These are phyloP conservation scores for Dinoponera quadriceps DNA, from an alignment of 1,140 invertebrate species.

Conservation along the genomic window DNA sequence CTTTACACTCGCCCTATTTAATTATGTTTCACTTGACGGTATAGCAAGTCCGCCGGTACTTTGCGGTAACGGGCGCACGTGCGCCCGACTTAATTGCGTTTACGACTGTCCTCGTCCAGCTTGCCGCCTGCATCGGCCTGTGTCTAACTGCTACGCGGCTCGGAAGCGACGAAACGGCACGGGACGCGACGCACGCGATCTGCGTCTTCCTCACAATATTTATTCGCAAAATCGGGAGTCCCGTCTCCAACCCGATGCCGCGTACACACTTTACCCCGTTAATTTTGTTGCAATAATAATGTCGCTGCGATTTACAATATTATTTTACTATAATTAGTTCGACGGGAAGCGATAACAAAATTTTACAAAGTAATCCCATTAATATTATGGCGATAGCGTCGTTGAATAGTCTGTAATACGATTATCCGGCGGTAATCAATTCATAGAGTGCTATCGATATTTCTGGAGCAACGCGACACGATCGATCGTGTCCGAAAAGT, in stretches of 20 bases:
- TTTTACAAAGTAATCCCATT: no score
- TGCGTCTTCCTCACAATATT: constrained; percentile 17
- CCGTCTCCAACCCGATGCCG: background rate
- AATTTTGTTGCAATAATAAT: constrained; percentile 25
- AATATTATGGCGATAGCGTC: background rate
- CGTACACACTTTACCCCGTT: constrained; percentile 11
- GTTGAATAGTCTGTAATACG: background rate
- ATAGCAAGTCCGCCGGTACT: constrained; percentile 49
- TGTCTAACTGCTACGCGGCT: background rate
- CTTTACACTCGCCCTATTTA: constrained; percentile 56
- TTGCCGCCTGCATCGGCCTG: background rate
- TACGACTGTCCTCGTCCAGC: constrained; percentile 48
- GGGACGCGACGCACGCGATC: background rate
- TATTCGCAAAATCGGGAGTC: constrained; percentile 40
- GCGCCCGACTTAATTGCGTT: constrained; percentile 63
- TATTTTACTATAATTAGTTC: background rate
- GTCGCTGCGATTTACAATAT: constrained; percentile 26
- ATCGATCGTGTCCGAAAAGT: no score
- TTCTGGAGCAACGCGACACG: background rate
- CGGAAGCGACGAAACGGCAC: constrained; percentile 11
- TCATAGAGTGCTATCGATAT: background rate
- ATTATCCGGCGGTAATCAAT: background rate
- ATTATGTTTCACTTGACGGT: constrained; percentile 57
- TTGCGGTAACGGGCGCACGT: constrained; percentile 51
- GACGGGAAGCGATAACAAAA: no score